Percentiles rank a stretch among this genome's conserved stretches.
These are phyloP conservation scores for Sylvia borin DNA, from an alignment of 2,797 vertebrate genomes.

Conservation along the genomic window DNA sequence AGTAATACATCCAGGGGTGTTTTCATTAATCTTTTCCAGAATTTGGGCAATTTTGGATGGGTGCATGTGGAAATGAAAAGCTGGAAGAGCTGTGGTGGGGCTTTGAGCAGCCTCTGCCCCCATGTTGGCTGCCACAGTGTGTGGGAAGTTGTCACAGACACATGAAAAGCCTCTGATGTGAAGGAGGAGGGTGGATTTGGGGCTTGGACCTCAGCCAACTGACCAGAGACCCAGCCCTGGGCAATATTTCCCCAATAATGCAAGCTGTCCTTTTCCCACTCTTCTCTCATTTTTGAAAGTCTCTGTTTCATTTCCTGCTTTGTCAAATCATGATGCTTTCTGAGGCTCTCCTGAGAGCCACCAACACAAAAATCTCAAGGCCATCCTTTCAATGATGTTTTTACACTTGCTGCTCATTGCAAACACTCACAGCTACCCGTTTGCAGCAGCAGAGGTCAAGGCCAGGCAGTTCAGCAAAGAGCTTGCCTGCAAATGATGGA, in stretches of 20 bases:
- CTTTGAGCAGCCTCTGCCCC: neutral
- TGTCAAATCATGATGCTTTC: accelerated
- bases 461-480: neutral
- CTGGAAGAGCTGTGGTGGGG: neutral
- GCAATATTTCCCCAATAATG: neutral
- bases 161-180: neutral
- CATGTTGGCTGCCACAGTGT: accelerated
- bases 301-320: neutral
- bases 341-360: neutral
- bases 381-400: neutral
- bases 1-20: neutral
- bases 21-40: neutral
- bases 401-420: neutral
- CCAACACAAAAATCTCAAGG: neutral
- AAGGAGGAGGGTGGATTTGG: neutral
- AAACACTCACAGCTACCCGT: neutral
- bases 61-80: neutral
- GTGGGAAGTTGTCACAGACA: neutral
- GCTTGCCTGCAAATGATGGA: neutral
- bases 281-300: neutral
- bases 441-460: neutral
- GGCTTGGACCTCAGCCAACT: neutral
- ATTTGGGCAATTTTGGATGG: neutral
- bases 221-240: neutral
- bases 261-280: neutral